Percentiles rank a stretch among this genome's conserved stretches.
phyloP scores from a whole-genome alignment of 2,888 invertebrate genomes.

The Strigamia transsilvanica region DNA sequence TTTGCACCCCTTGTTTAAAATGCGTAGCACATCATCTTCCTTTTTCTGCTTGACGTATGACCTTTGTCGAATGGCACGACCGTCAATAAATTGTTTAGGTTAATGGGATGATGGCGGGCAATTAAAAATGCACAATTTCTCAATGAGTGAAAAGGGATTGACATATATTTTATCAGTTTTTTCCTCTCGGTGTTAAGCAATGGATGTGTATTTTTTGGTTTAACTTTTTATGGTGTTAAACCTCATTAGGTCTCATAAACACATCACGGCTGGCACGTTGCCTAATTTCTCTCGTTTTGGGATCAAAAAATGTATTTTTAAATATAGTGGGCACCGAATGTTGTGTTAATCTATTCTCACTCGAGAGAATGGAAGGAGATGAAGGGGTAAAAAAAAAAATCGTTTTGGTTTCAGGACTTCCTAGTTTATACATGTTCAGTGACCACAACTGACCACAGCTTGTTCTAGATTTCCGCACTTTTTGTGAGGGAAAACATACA shows the following conservation, averaged over 20 bases:
- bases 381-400: background rate
- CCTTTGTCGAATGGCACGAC: background rate
- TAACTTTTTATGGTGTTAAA: background rate
- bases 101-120: background rate
- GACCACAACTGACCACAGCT: background rate
- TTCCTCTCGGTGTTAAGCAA: background rate
- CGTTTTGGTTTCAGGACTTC: background rate
- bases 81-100: constrained; percentile 20
- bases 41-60: constrained; percentile 35
- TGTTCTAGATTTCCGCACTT: background rate
- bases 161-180: background rate
- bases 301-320: background rate
- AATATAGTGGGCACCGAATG: background rate
- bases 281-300: background rate
- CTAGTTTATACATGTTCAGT: background rate
- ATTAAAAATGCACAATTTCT: background rate
- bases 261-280: constrained; percentile 6
- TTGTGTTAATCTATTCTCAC: no score
- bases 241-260: background rate
- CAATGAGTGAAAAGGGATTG: constrained; percentile 1
- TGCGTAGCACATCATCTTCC: background rate
- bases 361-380: no score
- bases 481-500: background rate
- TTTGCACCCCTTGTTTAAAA: constrained; percentile 29
- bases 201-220: background rate